These are phyloP conservation scores for Anolis carolinensis DNA, from an alignment of 2,113 vertebrate genomes.

Conservation along the genomic window DNA sequence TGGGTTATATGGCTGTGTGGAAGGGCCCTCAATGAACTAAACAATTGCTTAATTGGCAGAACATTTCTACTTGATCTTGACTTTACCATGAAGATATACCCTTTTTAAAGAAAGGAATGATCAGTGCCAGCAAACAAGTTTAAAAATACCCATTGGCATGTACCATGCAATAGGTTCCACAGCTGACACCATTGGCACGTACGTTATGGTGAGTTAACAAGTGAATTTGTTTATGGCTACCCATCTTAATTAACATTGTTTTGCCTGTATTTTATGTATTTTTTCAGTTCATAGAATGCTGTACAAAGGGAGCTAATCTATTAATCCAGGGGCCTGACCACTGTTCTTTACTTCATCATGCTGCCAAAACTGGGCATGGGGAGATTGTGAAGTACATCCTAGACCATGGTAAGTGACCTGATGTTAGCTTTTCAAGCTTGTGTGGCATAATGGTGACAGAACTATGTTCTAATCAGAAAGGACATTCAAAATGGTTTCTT, in stretches of 20 bases:
- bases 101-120: neutral
- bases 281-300: slow-evolving; percentile 85
- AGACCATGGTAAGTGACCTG: slow-evolving; percentile 84
- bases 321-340: slow-evolving; percentile 87
- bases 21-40: neutral
- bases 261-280: slow-evolving; percentile 21
- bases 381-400: slow-evolving; percentile 90
- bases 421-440: neutral
- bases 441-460: no score
- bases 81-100: neutral
- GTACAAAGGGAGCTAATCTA: slow-evolving; percentile 86
- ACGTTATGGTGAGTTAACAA: no score
- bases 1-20: no score
- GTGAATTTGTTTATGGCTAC: neutral
- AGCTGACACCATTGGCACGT: neutral
- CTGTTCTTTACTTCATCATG: slow-evolving; percentile 88
- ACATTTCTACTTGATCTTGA: neutral
- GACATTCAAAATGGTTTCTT: neutral
- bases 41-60: neutral
- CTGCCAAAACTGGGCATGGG: slow-evolving; percentile 85
- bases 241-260: slow-evolving; percentile 18
- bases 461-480: no score
- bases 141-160: no score
- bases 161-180: neutral
- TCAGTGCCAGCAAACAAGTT: neutral